Base-by-base conservation (phyloP, 2,888 invertebrate species). In the Osmoderma eremita region DNA sequence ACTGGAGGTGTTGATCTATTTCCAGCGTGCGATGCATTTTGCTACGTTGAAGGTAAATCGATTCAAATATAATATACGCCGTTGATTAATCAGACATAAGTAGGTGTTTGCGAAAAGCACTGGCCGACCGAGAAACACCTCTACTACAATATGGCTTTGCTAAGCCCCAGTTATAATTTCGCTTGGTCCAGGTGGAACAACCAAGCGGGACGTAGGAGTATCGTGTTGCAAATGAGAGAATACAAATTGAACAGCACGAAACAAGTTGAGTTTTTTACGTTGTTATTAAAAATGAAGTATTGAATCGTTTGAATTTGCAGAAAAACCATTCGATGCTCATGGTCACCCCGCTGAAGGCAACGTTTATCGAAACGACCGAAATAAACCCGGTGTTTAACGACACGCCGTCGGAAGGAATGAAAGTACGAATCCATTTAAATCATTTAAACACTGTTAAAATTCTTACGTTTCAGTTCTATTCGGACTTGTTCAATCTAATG, bases 1-100 rank as follows among this genome's bases (percentile, higher is more conserved):
- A 85, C 86, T 1, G 88, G 90, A 0, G 92, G 93, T 0, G 89
- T 94, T 64, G 93, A 95, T 76, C 85, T 95, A 67, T 95, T 95
- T 78, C 94, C 95, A 0, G 90, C 90, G 58, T 87, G 88, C 72
- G 95, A 95, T 78, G 90, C 88, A 0, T 88, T 89, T 77, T 88
- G 88, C 75, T 89, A 92, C 77, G 83, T 92, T 0, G 91, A 92
- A 76, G 86, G 84, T 77, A 73, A 50, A 30, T 3, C 10, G 10
- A 30, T 10, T 6, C 1, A 30, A 30, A 30, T 24, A 24, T n/a
- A n/a, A n/a, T n/a, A n/a, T n/a, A n/a, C n/a, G n/a, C n/a, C n/a
- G n/a, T n/a, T n/a, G n/a, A n/a, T n/a, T n/a, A n/a, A n/a, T n/a
- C n/a, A n/a, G n/a, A n/a, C n/a, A n/a, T n/a, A n/a, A n/a, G n/a